Percentiles rank a stretch among this genome's conserved stretches.
Evolutionary conservation across 2,113 vertebrate species (phyloP).

Genomic region (Ia io): DNA sequence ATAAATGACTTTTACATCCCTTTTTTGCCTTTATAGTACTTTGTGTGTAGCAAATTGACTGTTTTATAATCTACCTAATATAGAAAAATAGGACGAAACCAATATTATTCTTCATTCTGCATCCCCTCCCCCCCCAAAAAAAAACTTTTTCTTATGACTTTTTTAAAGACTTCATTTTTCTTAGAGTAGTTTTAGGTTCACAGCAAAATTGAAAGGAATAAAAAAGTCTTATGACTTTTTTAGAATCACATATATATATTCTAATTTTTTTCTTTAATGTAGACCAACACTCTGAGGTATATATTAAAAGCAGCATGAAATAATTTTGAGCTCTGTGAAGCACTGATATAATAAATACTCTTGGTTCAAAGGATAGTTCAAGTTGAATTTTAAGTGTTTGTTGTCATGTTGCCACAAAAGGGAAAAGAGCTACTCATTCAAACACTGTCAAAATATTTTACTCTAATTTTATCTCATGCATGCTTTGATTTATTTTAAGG

Average conservation of each 20-base stretch:
- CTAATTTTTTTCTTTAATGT: background rate
- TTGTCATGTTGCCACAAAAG: slow-evolving; percentile 47
- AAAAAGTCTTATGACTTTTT: background rate
- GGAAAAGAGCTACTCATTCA: background rate
- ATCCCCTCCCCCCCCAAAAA: background rate
- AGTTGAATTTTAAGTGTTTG: slow-evolving; percentile 50
- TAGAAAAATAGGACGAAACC: slow-evolving; percentile 10
- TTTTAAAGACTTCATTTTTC: background rate
- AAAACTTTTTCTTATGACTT: background rate
- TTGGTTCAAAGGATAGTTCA: slow-evolving; percentile 4
- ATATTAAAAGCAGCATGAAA: background rate
- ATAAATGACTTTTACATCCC: background rate
- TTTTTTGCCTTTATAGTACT: background rate
- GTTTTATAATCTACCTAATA: background rate
- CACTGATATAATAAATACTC: background rate
- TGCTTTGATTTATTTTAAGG: slow-evolving; percentile 72
- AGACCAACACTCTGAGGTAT: background rate
- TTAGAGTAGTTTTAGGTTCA: background rate
- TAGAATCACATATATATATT: background rate
- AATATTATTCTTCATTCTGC: background rate
- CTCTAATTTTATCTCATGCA: slow-evolving; percentile 59
- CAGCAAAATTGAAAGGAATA: background rate
- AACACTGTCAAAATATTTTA: slow-evolving; percentile 58
- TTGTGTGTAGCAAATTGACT: background rate
- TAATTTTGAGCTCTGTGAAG: background rate